Conservation (phyloP, 53 echinoderm and acorn worm genomes). For the Patiria pectinifera region DNA sequence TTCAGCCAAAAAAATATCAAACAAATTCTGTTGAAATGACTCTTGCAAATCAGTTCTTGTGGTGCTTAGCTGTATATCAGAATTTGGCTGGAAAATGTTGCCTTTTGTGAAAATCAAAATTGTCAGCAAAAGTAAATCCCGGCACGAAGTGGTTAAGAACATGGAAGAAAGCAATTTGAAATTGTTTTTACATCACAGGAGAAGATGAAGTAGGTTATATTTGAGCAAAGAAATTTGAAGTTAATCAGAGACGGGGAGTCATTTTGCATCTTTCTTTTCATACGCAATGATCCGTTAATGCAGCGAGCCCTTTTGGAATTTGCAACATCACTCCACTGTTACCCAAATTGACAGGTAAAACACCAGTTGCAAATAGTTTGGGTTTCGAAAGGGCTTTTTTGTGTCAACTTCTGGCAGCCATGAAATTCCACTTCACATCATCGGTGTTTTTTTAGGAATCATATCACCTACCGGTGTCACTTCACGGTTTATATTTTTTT, state of each 20-base stretch:
- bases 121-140: too few species aligned
- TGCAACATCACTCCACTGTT: not conserved
- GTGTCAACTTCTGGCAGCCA: not conserved
- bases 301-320: conserved; percentile 42
- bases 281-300: conserved; percentile 20
- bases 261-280: not conserved
- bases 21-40: too few species aligned
- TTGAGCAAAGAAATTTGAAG: too few species aligned
- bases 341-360: conserved; percentile 39
- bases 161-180: too few species aligned
- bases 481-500: not conserved
- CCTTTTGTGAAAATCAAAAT: too few species aligned
- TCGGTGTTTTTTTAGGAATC: not conserved
- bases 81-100: too few species aligned
- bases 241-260: not conserved
- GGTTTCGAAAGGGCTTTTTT: not conserved
- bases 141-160: too few species aligned
- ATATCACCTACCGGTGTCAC: not conserved
- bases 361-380: not conserved
- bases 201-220: too few species aligned
- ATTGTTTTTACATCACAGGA: too few species aligned
- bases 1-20: too few species aligned
- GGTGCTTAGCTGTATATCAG: too few species aligned
- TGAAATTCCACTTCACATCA: not conserved
- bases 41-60: too few species aligned